These are phyloP conservation scores for Xanthia icteritia DNA, from an alignment of 2,888 invertebrate genomes.

Conservation along the genomic window DNA sequence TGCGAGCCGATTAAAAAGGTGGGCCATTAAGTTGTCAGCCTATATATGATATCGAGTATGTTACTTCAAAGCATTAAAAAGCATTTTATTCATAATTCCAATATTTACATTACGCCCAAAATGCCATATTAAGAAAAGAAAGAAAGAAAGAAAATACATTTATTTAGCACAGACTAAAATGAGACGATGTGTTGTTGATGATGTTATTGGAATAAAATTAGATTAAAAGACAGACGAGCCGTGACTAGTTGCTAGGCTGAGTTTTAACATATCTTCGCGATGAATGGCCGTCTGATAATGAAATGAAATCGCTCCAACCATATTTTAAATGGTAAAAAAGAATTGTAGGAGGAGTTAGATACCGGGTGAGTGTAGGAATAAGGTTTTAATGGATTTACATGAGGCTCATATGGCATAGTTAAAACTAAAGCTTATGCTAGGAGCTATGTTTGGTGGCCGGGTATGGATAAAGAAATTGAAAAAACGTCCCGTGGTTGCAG, in stretches of 20 bases:
- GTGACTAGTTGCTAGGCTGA: neutral
- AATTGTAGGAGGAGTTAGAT: neutral
- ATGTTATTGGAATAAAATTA: too few species aligned
- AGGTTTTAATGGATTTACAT: slow-evolving; percentile 34
- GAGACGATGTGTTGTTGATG: too few species aligned
- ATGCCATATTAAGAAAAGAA: too few species aligned
- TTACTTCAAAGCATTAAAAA: too few species aligned
- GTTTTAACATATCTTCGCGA: slow-evolving; percentile 27
- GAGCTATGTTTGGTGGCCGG: slow-evolving; percentile 55
- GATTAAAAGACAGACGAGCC: slow-evolving; percentile 7
- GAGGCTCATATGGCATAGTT: slow-evolving; percentile 50
- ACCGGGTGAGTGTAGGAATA: neutral
- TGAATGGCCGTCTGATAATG: slow-evolving; percentile 14
- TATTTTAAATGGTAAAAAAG: slow-evolving; percentile 13
- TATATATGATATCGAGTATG: too few species aligned
- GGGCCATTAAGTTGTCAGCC: too few species aligned
- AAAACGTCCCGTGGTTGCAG: slow-evolving; percentile 3
- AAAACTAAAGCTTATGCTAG: slow-evolving; percentile 49
- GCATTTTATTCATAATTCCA: too few species aligned
- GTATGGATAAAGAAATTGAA: too few species aligned
- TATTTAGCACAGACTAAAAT: too few species aligned
- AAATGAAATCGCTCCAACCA: slow-evolving; percentile 9
- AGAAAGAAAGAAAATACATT: too few species aligned
- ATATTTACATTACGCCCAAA: too few species aligned
- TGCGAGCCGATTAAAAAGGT: too few species aligned